Base-by-base conservation (phyloP, 2,888 invertebrate genomes). In the Lobophora halterata region DNA sequence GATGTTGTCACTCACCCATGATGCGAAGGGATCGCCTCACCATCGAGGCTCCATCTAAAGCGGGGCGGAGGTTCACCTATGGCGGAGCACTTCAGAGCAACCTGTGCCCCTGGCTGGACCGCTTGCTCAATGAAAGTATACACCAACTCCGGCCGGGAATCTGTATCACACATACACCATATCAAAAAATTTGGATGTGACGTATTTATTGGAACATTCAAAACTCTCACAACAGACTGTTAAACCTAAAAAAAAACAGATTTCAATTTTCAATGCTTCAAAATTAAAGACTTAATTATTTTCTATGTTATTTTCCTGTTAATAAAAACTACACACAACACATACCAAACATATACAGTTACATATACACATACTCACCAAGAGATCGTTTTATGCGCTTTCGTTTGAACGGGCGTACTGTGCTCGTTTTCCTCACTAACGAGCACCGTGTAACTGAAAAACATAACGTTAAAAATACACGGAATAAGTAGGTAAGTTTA, bases 1-100 rank as follows among this genome's bases (percentile, higher is more conserved):
- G n/a, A n/a, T 30, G 23, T 9, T 6, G 7, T 2, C 4, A 47
- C 65, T 65, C 55, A 86, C 86, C 85, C 85, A 41, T 82, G 85
- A 59, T 87, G 86, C 5, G 78, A 61, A n/a, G 86, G 86, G 53
- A 87, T 78, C 3, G 77, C 62, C 50, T 79, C 83, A 1, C 79
- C 79, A 32, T 88, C 88, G 27, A 88, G 57, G 2, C 70, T 66
- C 88, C 88, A 88, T 27, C 80, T 61, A 50, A 88, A 86, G 14
- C 86, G 58, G 3, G 97, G 96, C 4, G 94, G 93, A 2, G 97
- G 97, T 54, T 95, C 95, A 16, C 96, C 97, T 20, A 94, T 92
- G 3, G 95, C 95, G 0, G 93, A 93, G 74, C 97, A 97, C 66
- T 94, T 92, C 45, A 97, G 83, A n/a, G 95, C 95, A 38, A 96